Conservation (phyloP, 2,113 vertebrate species). For the Tragulus kanchil region DNA sequence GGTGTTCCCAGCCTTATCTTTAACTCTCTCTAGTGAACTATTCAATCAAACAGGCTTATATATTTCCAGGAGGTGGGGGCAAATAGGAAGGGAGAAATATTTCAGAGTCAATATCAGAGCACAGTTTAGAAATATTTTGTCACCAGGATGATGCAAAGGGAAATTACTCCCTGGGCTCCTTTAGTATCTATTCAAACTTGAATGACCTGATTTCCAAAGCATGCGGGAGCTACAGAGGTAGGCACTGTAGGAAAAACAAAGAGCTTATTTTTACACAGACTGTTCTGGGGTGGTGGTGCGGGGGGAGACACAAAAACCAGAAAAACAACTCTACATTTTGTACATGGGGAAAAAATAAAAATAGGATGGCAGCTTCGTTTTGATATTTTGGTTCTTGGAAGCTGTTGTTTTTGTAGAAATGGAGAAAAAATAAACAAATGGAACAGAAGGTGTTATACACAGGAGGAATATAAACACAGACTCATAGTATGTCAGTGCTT, state of each 20-base stretch:
- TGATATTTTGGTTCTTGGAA: conserved; percentile 80
- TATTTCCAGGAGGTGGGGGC: conserved; percentile 14
- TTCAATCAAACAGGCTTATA: conserved; percentile 55
- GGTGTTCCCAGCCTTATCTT: conserved; percentile 66
- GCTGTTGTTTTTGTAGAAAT: conserved; percentile 79
- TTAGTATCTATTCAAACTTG: conserved; percentile 71
- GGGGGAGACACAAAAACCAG: not conserved
- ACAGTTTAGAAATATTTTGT: conserved; percentile 70
- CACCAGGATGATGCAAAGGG: conserved; percentile 28
- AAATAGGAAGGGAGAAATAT: conserved; percentile 64
- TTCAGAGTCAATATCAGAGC: conserved; percentile 70
- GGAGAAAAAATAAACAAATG: conserved; percentile 78
- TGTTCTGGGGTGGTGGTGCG: not conserved
- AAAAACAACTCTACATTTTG: conserved; percentile 57
- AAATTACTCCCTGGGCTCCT: conserved; percentile 67
- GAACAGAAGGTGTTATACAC: conserved; percentile 82
- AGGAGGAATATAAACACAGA: conserved; percentile 76
- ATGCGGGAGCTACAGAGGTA: conserved; percentile 63
- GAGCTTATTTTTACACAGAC: conserved; percentile 67
- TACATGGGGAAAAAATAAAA: conserved; percentile 70
- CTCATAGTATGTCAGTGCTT: not conserved
- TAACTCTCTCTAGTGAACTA: conserved; percentile 52
- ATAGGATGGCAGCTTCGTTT: conserved; percentile 77
- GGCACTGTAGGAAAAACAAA: conserved; percentile 63
- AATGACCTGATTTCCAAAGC: conserved; percentile 67